These are phyloP conservation scores for Tragelaphus scriptus DNA, from an alignment of 2,113 vertebrate species.

Conservation along the genomic window DNA sequence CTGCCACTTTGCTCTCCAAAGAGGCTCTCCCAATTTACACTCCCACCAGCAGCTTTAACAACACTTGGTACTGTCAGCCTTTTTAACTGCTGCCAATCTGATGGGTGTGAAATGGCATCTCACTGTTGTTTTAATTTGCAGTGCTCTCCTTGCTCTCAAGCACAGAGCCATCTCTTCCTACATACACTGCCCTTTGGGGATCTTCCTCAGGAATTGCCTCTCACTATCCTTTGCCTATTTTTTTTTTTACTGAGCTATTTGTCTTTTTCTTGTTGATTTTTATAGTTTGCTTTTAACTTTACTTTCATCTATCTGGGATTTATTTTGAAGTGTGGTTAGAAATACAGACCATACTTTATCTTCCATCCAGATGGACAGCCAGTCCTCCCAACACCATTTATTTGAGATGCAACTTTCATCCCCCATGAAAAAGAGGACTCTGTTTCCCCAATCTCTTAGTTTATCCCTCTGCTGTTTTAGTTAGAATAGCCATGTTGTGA, in stretches of 20 bases:
- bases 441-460: background rate
- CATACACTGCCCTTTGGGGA: background rate
- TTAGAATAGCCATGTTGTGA: background rate
- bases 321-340: background rate
- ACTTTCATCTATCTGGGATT: background rate
- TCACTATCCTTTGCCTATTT: background rate
- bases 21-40: background rate
- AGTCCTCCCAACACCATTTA: background rate
- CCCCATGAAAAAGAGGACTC: background rate
- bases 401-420: background rate
- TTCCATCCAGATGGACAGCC: background rate
- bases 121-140: conserved; percentile 39
- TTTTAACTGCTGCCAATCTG: conserved; percentile 40
- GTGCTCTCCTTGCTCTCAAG: background rate
- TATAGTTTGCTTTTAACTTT: background rate
- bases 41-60: conserved; percentile 19
- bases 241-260: background rate
- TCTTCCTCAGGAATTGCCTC: background rate
- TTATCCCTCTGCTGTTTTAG: background rate
- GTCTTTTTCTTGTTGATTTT: background rate
- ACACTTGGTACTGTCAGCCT: conserved; percentile 48
- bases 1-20: background rate
- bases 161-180: background rate
- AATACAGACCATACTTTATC: background rate
- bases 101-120: conserved; percentile 44